Base-by-base conservation (phyloP, 2,888 invertebrate species). In the Himalopsyche japonica region DNA sequence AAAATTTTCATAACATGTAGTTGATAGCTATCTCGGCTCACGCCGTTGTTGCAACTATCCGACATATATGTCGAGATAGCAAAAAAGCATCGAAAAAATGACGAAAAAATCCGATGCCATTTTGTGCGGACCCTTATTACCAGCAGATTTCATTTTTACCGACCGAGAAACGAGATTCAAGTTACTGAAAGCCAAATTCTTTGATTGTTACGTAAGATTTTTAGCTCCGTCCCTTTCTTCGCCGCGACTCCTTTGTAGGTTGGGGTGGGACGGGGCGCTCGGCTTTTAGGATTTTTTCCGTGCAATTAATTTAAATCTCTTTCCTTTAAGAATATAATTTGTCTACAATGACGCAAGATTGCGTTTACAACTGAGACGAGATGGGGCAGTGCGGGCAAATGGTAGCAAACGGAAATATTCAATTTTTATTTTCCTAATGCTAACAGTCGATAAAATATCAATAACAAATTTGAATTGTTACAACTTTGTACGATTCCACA, bases 221-320 rank as follows among this genome's bases (percentile, higher is more conserved):
- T 57, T 57, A 57, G 57, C 57, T 57, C 20, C 24, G 57, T 57
- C 24, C 57, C 10, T 57, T 24, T 81, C 84, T 81, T 77, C 27
- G 34, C 76, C 70, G 24, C 12, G 20, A 37, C 30, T 32, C 24
- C 15, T 32, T 18, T 6, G 70, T 15, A 18, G 24, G n/a, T 64
- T 27, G 37, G 32, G 18, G 30, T 43, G 30, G 37, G 47, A 57
- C 49, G 77, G 79, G 47, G 80, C 32, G 84, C 30, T 83, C 48
- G 49, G 85, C 86, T 85, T 86, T 86, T 86, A 86, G 76, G 82
- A 85, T 85, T 86, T 86, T 86, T 86, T 86, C 86, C 86, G 76
- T 84, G 82, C 86, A 85, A 86, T 86, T 86, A 86, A 86, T 86
- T 86, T 86, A 86, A 85, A 86, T 86, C 86, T 86, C 79, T 79